Base-by-base conservation (phyloP, 2,888 invertebrate genomes). In the Melanchra persicariae region DNA sequence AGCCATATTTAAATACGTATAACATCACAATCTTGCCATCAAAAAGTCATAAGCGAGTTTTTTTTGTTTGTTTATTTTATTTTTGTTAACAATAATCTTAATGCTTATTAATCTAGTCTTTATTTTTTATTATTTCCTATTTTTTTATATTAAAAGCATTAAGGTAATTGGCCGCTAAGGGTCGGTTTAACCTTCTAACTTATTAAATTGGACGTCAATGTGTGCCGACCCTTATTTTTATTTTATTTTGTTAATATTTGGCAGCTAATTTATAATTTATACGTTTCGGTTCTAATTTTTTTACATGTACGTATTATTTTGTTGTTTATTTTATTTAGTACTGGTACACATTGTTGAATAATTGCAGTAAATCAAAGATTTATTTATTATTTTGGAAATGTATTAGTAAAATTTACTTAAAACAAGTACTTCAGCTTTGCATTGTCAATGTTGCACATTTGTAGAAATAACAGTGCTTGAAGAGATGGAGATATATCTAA, bases 41-140 rank as follows among this genome's bases (percentile, higher is more conserved):
- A 57, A 51, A 60, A 17, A 24, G 10, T 43, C 57, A 55, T 59
- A 70, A 78, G 83, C 80, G 69, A 67, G 83, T 63, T 45, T n/a
- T 68, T 77, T 68, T 68, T 74, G 49, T 77, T 85, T 59, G 5
- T 37, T 37, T 37, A 10, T 64, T 71, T 82, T 79, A 74, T 79
- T 82, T 85, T 85, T 84, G 81, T 85, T 86, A 82, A 84, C 79
- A 75, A 81, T 82, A 83, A 84, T 79, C 75, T 81, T 88, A 88
- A 86, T 87, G 87, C 87, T 87, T 88, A 90, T 84, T 92, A 91
- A 91, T 90, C 90, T 92, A 92, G 90, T 91, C 89, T 59, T 86
- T 68, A 77, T 74, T 72, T 76, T 69, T 80, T 63, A 73, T 77
- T 66, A 22, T 17, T 84, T 82, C 60, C 73, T 67, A 55, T 66